Percentiles rank a stretch among this genome's conserved stretches.
Conservation (phyloP, 1,140 invertebrate genomes). For the Drosophila pallidifrons region DNA sequence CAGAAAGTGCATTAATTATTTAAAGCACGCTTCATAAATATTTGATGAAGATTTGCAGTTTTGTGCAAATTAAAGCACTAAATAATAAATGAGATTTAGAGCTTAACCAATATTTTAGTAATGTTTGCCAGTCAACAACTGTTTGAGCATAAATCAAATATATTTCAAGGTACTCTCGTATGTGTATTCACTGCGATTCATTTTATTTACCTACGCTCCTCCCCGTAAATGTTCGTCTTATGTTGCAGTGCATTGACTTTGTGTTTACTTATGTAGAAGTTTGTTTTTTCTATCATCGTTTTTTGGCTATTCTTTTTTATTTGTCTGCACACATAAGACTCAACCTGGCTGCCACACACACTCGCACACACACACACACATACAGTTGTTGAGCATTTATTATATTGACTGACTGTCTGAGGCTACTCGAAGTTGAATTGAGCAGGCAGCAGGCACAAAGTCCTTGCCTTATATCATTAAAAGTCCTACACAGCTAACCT, state of each 20-base stretch:
- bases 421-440: background rate
- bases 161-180: background rate
- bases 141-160: background rate
- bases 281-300: conserved; percentile 19
- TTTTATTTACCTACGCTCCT: conserved; percentile 26
- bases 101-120: background rate
- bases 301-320: conserved; percentile 33
- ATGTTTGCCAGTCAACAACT: background rate
- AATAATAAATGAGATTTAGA: conserved; percentile 6
- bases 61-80: background rate
- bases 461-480: conserved; percentile 42
- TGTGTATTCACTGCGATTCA: conserved; percentile 1
- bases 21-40: background rate
- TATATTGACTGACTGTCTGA: conserved; percentile 76
- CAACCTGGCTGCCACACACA: too few relatives aligned
- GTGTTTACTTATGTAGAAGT: conserved; percentile 44
- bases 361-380: conserved; percentile 27
- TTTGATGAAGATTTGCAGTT: background rate
- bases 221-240: conserved; percentile 19
- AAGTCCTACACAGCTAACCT: conserved; percentile 25
- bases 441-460: background rate
- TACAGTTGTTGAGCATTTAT: conserved; percentile 33
- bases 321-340: conserved; percentile 15
- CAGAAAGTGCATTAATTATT: conserved; percentile 12
- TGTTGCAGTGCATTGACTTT: conserved; percentile 50